Evolutionary conservation across 2,113 vertebrate genomes (phyloP), one percentile per base, ranked within the genome.

Genomic region (Cyanistes caeruleus): DNA sequence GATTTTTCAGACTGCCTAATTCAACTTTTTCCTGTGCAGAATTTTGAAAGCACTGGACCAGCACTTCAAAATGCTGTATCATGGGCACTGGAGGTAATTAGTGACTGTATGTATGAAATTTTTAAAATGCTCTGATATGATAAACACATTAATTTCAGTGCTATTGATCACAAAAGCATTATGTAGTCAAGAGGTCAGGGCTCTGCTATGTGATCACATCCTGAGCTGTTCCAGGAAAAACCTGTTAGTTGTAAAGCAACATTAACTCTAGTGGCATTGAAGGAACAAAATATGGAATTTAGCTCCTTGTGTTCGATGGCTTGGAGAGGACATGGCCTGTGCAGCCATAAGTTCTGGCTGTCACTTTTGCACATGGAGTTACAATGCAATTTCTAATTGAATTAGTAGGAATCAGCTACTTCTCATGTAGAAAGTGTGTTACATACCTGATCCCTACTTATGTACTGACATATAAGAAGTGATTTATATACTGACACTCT

Each of bases 141-240:
- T 91, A 91, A 96, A 91, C 88, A 96, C 92, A 94, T 94, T 93
- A 96, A 97, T 96, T 95, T 89, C 89, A 91, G 62, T 82, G 60
- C 68, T 97, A 96, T 97, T 82, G 94, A 97, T 97, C 69, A 84
- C 81, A 83, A 79, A 97, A 95, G 75, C 94, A 97, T 96, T 97
- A 96, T 67, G 89, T 49, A 96, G 89, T 65, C 68, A 69, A 88
- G 56, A 79, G 96, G 94, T 95, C 87, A 90, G 48, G 74, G 58
- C 72, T 48, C 37, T 87, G 58, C 69, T 91, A 67, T 83, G 80
- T 77, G 89, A 95, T 96, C 89, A 82, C 60, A 96, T 96, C 96
- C 95, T 95, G 94, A 92, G 64, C 3, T 60, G 52, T 93, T 93
- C 89, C 95, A 84, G 93, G 91, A 95, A 93, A 93, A 93, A 73